A percentile compares a stretch with the other conserved stretches of the same genome.
phyloP scores from a whole-genome alignment of 2,888 invertebrate genomes.

The Mechanitis mazaeus region DNA sequence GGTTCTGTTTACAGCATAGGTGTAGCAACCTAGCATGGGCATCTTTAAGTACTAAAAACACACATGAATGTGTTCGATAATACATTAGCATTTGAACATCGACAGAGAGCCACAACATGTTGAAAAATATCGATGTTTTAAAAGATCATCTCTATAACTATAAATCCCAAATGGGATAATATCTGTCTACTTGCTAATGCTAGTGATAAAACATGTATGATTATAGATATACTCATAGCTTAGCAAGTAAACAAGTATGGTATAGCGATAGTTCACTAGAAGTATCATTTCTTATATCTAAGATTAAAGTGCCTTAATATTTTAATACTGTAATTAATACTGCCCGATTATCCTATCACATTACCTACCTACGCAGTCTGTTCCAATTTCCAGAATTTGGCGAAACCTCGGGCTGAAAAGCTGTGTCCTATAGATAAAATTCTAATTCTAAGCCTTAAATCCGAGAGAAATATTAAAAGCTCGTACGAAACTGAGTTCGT shows the following conservation, averaged over 20 bases:
- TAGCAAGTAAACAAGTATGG: slow-evolving; percentile 43
- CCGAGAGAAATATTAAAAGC: slow-evolving; percentile 29
- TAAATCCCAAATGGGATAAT: slow-evolving; percentile 23
- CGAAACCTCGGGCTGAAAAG: slow-evolving; percentile 28
- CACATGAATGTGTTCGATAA: slow-evolving; percentile 13
- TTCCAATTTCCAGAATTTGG: slow-evolving; percentile 25
- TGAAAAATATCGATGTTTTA: slow-evolving; percentile 38
- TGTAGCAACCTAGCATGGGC: slow-evolving; percentile 14
- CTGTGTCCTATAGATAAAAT: slow-evolving; percentile 19
- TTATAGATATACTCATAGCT: slow-evolving; percentile 33
- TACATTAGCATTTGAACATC: slow-evolving; percentile 19
- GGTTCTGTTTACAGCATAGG: slow-evolving; percentile 15
- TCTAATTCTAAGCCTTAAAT: slow-evolving; percentile 25
- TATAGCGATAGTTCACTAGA: slow-evolving; percentile 45
- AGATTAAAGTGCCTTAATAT: slow-evolving; percentile 27
- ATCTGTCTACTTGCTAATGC: slow-evolving; percentile 38
- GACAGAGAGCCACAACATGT: slow-evolving; percentile 21
- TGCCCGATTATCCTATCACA: slow-evolving; percentile 41
- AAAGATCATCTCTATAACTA: slow-evolving; percentile 32
- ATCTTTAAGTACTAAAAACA: slow-evolving; percentile 24
- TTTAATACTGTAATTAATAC: slow-evolving; percentile 55
- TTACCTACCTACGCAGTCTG: slow-evolving; percentile 31
- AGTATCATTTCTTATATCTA: slow-evolving; percentile 32
- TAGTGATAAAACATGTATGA: slow-evolving; percentile 23
- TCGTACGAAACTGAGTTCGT: slow-evolving; percentile 32